Conservation (phyloP, 2,797 vertebrate genomes). For the Vespertilio murinus region DNA sequence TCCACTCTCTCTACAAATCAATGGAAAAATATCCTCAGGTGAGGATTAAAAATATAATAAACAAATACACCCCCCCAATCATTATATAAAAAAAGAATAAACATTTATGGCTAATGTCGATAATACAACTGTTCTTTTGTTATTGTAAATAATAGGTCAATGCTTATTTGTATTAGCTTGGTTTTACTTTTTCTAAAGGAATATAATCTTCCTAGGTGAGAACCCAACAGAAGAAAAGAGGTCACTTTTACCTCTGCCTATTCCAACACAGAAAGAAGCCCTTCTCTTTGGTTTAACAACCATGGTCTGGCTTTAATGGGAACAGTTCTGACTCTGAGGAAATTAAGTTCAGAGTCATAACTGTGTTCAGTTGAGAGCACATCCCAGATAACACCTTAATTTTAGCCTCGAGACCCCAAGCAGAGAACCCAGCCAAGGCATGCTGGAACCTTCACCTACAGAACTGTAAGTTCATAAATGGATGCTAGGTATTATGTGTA, state of each 20-base stretch:
- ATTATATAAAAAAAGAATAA: neutral
- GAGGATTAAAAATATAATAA: no score
- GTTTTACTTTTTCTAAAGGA: neutral
- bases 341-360: neutral
- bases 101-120: neutral
- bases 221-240: neutral
- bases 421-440: neutral
- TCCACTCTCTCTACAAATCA: no score
- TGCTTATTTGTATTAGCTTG: neutral
- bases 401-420: neutral
- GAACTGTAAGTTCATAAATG: neutral
- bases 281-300: neutral
- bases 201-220: neutral
- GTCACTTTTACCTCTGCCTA: neutral
- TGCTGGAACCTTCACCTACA: neutral
- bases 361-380: neutral
- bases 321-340: neutral
- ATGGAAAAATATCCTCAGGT: no score
- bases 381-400: neutral
- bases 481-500: no score
- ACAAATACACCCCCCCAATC: no score
- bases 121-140: neutral
- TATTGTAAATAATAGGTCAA: neutral
- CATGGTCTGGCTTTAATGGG: neutral
- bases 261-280: neutral